Evolutionary conservation across 2,888 invertebrate species (phyloP).

Genomic region (Augochlorella aurata): DNA sequence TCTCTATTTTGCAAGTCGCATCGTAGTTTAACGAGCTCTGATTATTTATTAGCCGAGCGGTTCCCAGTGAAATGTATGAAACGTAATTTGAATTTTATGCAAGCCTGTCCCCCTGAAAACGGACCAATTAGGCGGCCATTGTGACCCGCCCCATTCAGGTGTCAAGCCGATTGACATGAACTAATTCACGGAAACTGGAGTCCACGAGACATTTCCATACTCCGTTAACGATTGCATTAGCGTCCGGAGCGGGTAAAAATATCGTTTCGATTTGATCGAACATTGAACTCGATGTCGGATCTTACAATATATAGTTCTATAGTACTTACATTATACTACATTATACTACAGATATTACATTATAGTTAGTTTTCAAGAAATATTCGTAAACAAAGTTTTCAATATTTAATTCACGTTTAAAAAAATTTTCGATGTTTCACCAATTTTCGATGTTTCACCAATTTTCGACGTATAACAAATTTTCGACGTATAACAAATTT

Average conservation of each 20-base stretch:
- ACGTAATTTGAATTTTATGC: background rate
- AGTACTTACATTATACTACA: no score
- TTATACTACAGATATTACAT: no score
- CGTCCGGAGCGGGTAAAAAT: background rate
- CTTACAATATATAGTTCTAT: background rate
- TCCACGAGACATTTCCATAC: constrained; percentile 8
- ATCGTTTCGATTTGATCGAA: background rate
- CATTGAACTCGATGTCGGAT: background rate
- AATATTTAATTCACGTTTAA: no score
- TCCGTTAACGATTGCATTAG: constrained; percentile 9
- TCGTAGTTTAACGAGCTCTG: background rate
- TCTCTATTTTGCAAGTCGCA: background rate
- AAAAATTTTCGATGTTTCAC: no score
- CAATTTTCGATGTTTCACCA: no score
- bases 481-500: no score
- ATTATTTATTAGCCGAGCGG: background rate
- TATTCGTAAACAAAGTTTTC: no score
- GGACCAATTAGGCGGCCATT: background rate
- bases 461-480: no score
- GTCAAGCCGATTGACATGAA: constrained; percentile 6
- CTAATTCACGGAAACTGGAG: constrained; percentile 4
- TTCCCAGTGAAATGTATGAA: background rate
- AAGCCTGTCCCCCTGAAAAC: background rate
- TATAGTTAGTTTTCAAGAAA: no score
- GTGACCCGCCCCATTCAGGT: background rate